Evolutionary conservation across 2,888 invertebrate genomes (phyloP), one percentile per base, ranked within the genome.

Genomic region (Drosophila sordidula): DNA sequence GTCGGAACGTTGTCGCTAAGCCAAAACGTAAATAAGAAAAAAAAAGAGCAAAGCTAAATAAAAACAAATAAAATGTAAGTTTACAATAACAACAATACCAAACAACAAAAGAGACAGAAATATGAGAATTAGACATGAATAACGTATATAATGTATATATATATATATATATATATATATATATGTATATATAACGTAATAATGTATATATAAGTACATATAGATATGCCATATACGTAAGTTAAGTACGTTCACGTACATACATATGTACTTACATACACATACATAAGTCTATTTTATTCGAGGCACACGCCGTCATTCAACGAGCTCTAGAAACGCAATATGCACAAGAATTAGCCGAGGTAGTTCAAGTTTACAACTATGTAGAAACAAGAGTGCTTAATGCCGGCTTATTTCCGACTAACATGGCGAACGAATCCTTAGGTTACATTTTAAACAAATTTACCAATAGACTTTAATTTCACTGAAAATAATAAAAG

Each of bases 51-150:
- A 47, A 51, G 9, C 34, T 29, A 54, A 51, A 67, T 39, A 62
- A 66, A 61, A 34, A 34, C 34, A 34, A 34, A 34, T 11, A 34
- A 34, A 63, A 75, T 78, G 82, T 82, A 82, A 87, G 82, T 82
- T 65, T 29, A 62, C 45, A 61, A 36, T 12, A 54, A 44, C 3
- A 14, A 36, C 3, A 50, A 14, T 6, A n/a, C 3, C 16, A 51
- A 22, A 18, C 12, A 44, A 47, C 44, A 56, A 6, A 4, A 62
- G 25, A 5, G 42, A 11, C 65, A 12, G 32, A 36, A 71, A 69
- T 49, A 38, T 66, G 67, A 57, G 57, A 52, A 70, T 36, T 52
- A 45, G 14, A 32, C 38, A 36, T 39, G 34, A 39, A 36, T 36
- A 38, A 34, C n/a, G n/a, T n/a, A n/a, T n/a, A n/a, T n/a, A n/a